Conservation (phyloP, 2,797 vertebrate species). For the Xerus rutilus region DNA sequence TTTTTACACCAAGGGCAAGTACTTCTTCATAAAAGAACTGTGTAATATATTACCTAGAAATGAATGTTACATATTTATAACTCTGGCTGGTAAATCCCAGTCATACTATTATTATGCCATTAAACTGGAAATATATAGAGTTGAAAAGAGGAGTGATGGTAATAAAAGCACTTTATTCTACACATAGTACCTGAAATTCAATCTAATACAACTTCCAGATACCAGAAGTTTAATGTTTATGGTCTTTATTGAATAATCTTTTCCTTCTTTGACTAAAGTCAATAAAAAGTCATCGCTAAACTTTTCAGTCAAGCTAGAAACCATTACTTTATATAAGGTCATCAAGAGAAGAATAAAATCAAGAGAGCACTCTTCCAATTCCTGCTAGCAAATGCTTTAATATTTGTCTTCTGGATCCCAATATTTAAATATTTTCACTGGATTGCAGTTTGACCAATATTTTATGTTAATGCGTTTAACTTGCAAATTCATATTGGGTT, state of each 20-base stretch:
- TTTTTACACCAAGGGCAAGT: conserved; percentile 82
- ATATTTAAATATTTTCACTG: conserved; percentile 82
- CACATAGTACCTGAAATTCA: conserved; percentile 81
- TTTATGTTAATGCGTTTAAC: conserved; percentile 53
- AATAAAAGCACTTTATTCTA: conserved; percentile 82
- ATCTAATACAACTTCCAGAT: conserved; percentile 80
- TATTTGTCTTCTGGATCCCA: conserved; percentile 59
- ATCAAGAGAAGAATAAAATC: conserved; percentile 83
- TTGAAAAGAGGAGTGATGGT: conserved; percentile 75
- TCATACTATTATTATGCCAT: conserved; percentile 81
- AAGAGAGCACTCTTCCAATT: conserved; percentile 65
- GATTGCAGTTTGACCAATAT: conserved; percentile 72
- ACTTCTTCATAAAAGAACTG: conserved; percentile 76
- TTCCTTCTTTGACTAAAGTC: conserved; percentile 78
- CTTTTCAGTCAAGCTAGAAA: conserved; percentile 80
- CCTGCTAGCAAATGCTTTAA: conserved; percentile 51
- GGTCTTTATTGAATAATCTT: conserved; percentile 77
- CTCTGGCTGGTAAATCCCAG: conserved; percentile 79
- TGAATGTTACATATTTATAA: conserved; percentile 85
- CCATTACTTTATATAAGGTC: conserved; percentile 84
- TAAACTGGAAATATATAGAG: conserved; percentile 80
- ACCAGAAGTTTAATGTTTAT: conserved; percentile 82
- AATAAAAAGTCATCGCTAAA: conserved; percentile 81
- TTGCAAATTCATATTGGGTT: conserved; percentile 55
- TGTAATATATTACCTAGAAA: conserved; percentile 81